A percentile compares a stretch with the other conserved stretches of the same genome.
Evolutionary conservation across 1,140 invertebrate species (phyloP).

Genomic region (Cepaea nemoralis): DNA sequence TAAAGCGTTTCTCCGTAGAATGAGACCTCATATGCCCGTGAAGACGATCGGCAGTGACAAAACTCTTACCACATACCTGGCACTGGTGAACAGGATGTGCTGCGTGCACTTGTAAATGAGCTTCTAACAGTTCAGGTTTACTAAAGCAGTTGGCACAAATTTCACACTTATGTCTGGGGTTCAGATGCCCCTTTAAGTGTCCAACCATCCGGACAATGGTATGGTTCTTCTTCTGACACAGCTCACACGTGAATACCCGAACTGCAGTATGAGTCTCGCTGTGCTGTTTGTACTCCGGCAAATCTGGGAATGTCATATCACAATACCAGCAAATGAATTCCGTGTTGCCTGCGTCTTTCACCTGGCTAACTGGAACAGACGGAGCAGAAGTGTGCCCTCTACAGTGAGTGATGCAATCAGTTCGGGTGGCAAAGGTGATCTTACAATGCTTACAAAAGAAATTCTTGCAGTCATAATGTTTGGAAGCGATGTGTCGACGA

Average conservation of each 20-base stretch:
- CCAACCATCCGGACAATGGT: constrained; percentile 7
- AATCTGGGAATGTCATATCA: background rate
- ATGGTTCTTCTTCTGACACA: background rate
- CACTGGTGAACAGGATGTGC: constrained; percentile 75
- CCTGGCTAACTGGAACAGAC: too few relatives aligned
- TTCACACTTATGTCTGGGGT: constrained; percentile 74
- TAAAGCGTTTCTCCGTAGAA: constrained; percentile 95
- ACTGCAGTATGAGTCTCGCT: background rate
- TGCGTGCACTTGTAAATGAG: constrained; percentile 75
- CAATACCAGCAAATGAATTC: background rate
- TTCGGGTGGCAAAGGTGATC: background rate
- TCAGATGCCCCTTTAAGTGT: constrained; percentile 14
- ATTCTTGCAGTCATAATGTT: background rate
- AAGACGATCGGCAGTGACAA: constrained; percentile 93
- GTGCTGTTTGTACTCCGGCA: constrained; percentile 14
- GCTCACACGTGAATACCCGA: background rate
- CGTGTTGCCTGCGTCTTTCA: background rate
- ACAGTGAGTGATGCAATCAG: constrained; percentile 11
- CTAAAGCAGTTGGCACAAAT: constrained; percentile 81
- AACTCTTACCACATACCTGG: constrained; percentile 88
- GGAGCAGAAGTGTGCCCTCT: background rate
- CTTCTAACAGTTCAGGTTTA: constrained; percentile 81
- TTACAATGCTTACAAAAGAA: constrained; percentile 18
- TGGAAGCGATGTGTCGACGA: background rate
- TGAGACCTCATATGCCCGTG: constrained; percentile 90